A percentile compares a stretch with the other conserved stretches of the same genome.
Evolutionary conservation across 2,888 invertebrate genomes (phyloP).

Genomic region (Machimus atricapillus): DNA sequence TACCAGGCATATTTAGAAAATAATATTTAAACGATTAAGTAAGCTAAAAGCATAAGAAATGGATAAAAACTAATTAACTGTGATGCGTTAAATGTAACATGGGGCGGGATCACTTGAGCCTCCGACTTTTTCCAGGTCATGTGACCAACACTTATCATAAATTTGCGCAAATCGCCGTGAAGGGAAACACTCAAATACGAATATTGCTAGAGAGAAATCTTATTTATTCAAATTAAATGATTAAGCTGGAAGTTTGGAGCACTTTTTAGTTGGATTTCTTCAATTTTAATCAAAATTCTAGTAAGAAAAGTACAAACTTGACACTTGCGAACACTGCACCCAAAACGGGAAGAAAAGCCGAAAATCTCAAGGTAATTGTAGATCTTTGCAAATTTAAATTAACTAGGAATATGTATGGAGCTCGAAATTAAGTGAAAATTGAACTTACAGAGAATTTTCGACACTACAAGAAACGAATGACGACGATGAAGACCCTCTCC

Average conservation of each 20-base stretch:
- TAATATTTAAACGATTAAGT: background rate
- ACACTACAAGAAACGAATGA: background rate
- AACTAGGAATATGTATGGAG: too few species aligned
- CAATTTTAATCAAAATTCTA: background rate
- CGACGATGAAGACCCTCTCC: background rate
- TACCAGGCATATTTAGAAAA: background rate
- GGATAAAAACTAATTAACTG: background rate
- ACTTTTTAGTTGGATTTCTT: background rate
- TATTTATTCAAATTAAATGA: background rate
- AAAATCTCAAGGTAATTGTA: background rate
- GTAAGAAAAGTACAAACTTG: background rate
- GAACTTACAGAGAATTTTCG: slow-evolving; percentile 23
- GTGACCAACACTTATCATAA: background rate
- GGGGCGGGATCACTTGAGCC: background rate
- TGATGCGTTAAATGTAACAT: background rate
- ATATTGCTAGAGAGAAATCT: background rate
- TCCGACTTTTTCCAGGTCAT: background rate
- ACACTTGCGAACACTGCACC: background rate
- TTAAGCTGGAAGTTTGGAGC: background rate
- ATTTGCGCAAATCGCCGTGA: background rate
- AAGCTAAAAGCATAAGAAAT: background rate
- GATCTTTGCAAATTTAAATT: background rate
- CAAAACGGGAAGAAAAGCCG: background rate
- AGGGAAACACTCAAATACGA: background rate
- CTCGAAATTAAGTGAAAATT: background rate